Percentiles rank a stretch among this genome's conserved stretches.
Conservation (phyloP, 1,140 invertebrate species). For the Lucilia sericata region DNA sequence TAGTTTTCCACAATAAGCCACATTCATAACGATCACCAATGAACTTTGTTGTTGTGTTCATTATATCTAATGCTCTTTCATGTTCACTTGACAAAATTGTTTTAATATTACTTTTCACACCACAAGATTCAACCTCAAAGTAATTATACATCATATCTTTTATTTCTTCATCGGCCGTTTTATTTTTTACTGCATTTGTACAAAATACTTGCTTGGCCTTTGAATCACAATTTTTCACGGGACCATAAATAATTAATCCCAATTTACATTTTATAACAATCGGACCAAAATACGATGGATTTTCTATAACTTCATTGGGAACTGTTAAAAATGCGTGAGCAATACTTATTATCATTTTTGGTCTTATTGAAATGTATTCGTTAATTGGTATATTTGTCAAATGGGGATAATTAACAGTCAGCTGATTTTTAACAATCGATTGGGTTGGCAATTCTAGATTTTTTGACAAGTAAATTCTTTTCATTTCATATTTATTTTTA, state of each 20-base stretch:
- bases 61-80: slow-evolving; percentile 23
- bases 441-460: slow-evolving; percentile 23
- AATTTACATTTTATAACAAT: slow-evolving; percentile 8
- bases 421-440: background rate
- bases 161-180: background rate
- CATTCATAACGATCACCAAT: slow-evolving; percentile 49
- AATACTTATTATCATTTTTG: slow-evolving; percentile 23
- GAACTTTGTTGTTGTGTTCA: background rate
- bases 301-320: background rate
- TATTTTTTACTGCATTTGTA: background rate
- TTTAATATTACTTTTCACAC: slow-evolving; percentile 1
- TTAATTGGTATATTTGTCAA: background rate
- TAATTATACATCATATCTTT: slow-evolving; percentile 15
- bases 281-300: background rate
- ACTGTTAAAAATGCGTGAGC: slow-evolving; percentile 24
- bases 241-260: slow-evolving; percentile 19
- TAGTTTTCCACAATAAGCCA: slow-evolving; percentile 54
- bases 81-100: slow-evolving; percentile 17
- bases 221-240: background rate
- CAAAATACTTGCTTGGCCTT: background rate
- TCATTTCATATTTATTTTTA: slow-evolving; percentile 6
- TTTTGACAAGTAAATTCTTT: background rate
- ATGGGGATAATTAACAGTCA: background rate
- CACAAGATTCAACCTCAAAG: background rate
- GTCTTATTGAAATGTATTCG: background rate